Evolutionary conservation across 2,113 vertebrate species (phyloP), one percentile per base, ranked within the genome.

Genomic region (Fregetta grallaria): DNA sequence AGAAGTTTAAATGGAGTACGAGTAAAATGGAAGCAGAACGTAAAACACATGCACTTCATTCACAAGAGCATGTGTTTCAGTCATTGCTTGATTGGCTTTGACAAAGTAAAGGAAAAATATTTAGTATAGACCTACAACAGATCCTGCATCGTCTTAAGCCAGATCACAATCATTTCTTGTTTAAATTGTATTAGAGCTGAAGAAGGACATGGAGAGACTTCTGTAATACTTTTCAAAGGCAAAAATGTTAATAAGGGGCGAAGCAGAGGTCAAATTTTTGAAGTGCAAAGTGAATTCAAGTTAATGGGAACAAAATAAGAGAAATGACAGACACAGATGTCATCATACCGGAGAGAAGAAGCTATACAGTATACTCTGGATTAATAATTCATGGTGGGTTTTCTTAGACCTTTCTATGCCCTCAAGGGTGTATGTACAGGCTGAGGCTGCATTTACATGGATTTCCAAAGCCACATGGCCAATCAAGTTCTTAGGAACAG

Each of bases 341-440:
- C 47, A 38, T 65, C 40, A 13, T 3, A 70, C 3, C 1, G 3
- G 34, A n/a, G 14, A 80, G 59, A 84, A 68, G 49, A 61, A 44
- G 20, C 9, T 76, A 25, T 8, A 2, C 9, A 61, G 13, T 6
- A 11, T 4, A 6, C 1, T 1, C 7, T 22, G 36, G 36, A n/a
- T n/a, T n/a, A n/a, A 11, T 30, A 86, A 44, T 23, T 67, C 12
- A 29, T 36, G 3, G 4, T 40, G 34, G 11, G 13, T 73, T 65
- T 94, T 14, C 21, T 79, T 25, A 83, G 61, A 73, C 10, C 13
- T 47, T 82, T 81, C 15, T 80, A 23, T 53, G 42, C 18, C 11
- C 50, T 94, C 67, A 21, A 40, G 67, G 12, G 5, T 79, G 36
- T 30, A 17, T 40, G 30, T 34, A n/a, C 16, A 68, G 40, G 7